phyloP scores from a whole-genome alignment of 2,797 vertebrate species.

The Sebastes taczanowskii region DNA sequence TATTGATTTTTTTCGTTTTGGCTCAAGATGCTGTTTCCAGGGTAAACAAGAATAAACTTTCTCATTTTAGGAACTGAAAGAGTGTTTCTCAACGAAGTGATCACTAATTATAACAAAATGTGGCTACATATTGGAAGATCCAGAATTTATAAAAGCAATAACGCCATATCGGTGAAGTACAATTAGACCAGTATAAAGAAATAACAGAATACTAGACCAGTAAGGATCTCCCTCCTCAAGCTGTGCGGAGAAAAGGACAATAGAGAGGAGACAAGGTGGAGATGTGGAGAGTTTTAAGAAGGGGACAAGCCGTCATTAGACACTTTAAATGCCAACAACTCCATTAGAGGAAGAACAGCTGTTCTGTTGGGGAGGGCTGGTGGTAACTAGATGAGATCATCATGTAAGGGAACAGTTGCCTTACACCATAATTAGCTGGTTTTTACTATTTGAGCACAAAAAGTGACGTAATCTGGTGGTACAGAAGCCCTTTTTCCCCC shows the following conservation, averaged over 20 bases:
- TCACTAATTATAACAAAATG: neutral
- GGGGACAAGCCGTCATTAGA: conserved; percentile 34
- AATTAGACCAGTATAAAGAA: neutral
- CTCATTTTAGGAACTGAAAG: neutral
- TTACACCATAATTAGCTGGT: conserved; percentile 9
- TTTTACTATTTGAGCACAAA: conserved; percentile 14
- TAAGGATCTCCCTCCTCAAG: neutral
- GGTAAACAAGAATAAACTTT: neutral
- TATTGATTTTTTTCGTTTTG: neutral
- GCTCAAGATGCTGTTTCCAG: neutral
- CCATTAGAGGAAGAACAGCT: conserved; percentile 41
- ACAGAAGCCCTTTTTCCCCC: neutral
- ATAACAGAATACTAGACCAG: neutral
- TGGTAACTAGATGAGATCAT: neutral
- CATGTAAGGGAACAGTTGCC: neutral
- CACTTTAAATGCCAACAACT: neutral
- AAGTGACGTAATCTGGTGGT: neutral
- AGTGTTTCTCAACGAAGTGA: neutral
- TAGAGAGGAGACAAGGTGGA: neutral
- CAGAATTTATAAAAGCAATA: neutral
- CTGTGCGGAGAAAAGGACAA: conserved; percentile 8
- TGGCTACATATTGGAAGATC: neutral
- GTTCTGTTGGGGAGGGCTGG: neutral
- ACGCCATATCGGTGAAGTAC: neutral
- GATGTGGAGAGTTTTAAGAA: neutral